Evolutionary conservation across 2,888 invertebrate genomes (phyloP).

Genomic region (Nomada flava): DNA sequence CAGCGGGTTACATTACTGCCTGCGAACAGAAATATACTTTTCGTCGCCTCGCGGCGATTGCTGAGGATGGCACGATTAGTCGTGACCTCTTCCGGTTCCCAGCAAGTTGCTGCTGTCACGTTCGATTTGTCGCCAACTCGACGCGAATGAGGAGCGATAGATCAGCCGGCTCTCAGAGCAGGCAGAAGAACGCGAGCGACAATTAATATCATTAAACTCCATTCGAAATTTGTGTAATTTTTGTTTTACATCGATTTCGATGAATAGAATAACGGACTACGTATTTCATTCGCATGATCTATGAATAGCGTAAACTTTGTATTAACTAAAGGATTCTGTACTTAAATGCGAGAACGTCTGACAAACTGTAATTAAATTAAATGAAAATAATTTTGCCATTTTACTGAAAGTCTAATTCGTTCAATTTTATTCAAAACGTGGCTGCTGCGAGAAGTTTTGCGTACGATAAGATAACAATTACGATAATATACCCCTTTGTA

Average conservation of each 20-base stretch:
- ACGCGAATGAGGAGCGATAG: neutral
- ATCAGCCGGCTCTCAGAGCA: neutral
- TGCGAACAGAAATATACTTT: constrained; percentile 87
- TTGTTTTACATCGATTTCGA: neutral
- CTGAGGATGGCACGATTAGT: constrained; percentile 82
- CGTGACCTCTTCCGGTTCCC: constrained; percentile 88
- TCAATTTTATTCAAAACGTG: too few species aligned
- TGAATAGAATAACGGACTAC: neutral
- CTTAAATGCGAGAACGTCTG: too few species aligned
- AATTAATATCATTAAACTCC: neutral
- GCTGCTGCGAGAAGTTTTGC: too few species aligned
- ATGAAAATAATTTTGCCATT: too few species aligned
- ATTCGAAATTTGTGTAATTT: neutral
- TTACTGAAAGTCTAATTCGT: too few species aligned
- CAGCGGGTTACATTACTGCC: constrained; percentile 83
- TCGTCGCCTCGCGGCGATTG: constrained; percentile 86
- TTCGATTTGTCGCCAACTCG: constrained; percentile 70
- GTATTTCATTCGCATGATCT: neutral
- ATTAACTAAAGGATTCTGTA: too few species aligned
- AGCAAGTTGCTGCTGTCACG: constrained; percentile 90
- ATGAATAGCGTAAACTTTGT: too few species aligned
- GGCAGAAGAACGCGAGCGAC: neutral
- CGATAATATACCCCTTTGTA: too few species aligned
- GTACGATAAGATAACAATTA: too few species aligned
- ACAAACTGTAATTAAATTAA: too few species aligned